Conservation (phyloP, 2,888 invertebrate genomes). For the Drosophila peninsularis region DNA sequence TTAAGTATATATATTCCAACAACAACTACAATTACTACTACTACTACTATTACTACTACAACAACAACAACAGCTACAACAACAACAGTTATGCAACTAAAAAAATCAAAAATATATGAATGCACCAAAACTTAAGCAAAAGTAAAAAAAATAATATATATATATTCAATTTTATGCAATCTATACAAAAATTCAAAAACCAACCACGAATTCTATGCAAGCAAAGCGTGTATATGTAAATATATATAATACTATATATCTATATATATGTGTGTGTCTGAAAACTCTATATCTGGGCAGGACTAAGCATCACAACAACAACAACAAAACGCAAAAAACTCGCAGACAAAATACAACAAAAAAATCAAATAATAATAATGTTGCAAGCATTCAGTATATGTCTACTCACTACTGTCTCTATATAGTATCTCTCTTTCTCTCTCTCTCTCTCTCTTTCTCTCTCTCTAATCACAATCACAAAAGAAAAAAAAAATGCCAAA, state of each 20-base stretch:
- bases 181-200: conserved; percentile 60
- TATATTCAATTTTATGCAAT: conserved; percentile 74
- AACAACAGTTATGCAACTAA: conserved; percentile 85
- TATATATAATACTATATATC: conserved; percentile 38
- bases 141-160: conserved; percentile 31
- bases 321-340: conserved; percentile 70
- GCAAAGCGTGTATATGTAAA: conserved; percentile 49
- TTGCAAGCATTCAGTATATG: conserved; percentile 46
- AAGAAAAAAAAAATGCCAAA: conserved; percentile 44
- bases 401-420: conserved; percentile 60
- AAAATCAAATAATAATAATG: conserved; percentile 31
- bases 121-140: conserved; percentile 68
- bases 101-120: conserved; percentile 43
- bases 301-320: conserved; percentile 69
- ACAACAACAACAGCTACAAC: conserved; percentile 69
- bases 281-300: conserved; percentile 73
- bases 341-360: conserved; percentile 55
- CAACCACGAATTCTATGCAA: conserved; percentile 69
- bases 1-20: conserved; percentile 40
- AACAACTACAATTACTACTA: conserved; percentile 46
- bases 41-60: conserved; percentile 60
- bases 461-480: conserved; percentile 57
- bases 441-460: conserved; percentile 41
- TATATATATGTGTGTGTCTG: conserved; percentile 42
- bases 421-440: conserved; percentile 37